Conservation (phyloP, 2,797 vertebrate species). For the Pseudopleuronectes americanus region DNA sequence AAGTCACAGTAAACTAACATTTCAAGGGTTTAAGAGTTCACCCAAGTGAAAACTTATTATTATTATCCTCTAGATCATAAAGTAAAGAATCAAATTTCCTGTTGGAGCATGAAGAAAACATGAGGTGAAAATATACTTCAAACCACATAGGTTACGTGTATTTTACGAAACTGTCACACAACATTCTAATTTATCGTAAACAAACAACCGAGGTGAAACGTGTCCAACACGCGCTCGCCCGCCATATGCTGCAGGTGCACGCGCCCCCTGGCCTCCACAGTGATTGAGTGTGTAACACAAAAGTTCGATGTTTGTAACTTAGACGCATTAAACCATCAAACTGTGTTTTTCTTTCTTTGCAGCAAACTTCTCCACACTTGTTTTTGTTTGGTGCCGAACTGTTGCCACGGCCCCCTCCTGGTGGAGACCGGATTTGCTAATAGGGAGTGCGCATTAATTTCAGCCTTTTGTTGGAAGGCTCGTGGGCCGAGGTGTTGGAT, state of each 20-base stretch:
- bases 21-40: too few species aligned
- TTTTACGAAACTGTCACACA: conserved; percentile 24
- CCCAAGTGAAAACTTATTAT: too few species aligned
- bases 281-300: conserved; percentile 2
- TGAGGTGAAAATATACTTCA: background rate
- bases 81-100: too few species aligned
- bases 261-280: conserved; percentile 82
- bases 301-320: background rate
- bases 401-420: conserved; percentile 47
- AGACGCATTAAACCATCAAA: conserved; percentile 22
- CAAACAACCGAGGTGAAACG: conserved; percentile 40
- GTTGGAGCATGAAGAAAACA: too few species aligned
- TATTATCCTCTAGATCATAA: too few species aligned
- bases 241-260: conserved; percentile 90
- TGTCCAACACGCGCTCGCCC: conserved; percentile 84
- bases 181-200: conserved; percentile 44
- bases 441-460: conserved; percentile 88
- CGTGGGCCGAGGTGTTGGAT: conserved; percentile 88
- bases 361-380: conserved; percentile 8
- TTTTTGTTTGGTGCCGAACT: conserved; percentile 13
- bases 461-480: conserved; percentile 85
- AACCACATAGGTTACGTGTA: conserved; percentile 2
- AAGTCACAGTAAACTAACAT: background rate
- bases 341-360: background rate
- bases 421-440: conserved; percentile 56